Percentiles rank a stretch among this genome's conserved stretches.
Evolutionary conservation across 2,113 vertebrate species (phyloP).

Genomic region (Dissostichus mawsoni): DNA sequence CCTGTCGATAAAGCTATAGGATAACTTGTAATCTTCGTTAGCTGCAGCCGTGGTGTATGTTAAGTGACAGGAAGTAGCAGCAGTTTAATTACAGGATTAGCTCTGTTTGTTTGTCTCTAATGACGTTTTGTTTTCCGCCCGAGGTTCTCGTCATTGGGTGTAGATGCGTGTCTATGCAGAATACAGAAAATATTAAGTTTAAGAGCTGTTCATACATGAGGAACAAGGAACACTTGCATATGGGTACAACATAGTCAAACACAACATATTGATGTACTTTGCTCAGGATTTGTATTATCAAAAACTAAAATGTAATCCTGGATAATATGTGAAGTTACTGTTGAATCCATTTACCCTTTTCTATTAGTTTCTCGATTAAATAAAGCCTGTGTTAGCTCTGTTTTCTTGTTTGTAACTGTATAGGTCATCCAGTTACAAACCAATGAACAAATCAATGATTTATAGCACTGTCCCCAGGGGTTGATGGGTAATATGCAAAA

Average conservation of each 20-base stretch:
- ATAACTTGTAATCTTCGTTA: constrained; percentile 30
- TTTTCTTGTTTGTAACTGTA: constrained; percentile 27
- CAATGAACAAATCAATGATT: constrained; percentile 57
- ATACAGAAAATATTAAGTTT: neutral
- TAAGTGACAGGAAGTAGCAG: constrained; percentile 22
- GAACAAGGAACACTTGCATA: neutral
- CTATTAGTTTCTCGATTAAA: neutral
- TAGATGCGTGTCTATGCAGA: neutral
- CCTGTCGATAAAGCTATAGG: constrained; percentile 19
- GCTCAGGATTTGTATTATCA: neutral
- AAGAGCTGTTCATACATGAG: neutral
- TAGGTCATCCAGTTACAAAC: constrained; percentile 44
- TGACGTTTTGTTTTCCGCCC: neutral
- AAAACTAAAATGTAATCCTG: neutral
- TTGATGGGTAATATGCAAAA: constrained; percentile 74
- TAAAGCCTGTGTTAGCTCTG: neutral
- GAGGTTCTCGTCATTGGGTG: constrained; percentile 16
- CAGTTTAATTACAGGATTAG: constrained; percentile 48
- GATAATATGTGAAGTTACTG: too few relatives aligned
- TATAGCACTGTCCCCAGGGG: constrained; percentile 26
- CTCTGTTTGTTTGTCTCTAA: constrained; percentile 50
- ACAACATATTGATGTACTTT: neutral
- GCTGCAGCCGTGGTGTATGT: constrained; percentile 5
- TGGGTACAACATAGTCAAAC: neutral
- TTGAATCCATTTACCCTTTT: neutral